Base-by-base conservation (phyloP, 2,888 invertebrate species). In the Melinopterus prodromus region DNA sequence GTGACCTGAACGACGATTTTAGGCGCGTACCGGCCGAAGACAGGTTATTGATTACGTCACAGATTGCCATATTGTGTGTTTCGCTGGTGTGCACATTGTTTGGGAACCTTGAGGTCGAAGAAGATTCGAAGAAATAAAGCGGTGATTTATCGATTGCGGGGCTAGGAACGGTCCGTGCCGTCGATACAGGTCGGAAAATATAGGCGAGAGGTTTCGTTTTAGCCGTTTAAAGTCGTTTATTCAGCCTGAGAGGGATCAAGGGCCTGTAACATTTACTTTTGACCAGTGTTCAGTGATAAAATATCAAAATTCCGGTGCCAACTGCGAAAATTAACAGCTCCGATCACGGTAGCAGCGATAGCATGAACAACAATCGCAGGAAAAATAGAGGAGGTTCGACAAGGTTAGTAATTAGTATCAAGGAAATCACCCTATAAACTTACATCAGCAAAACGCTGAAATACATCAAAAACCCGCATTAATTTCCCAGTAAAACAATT, bases 351-450 rank as follows among this genome's bases (percentile, higher is more conserved):
- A 94, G 92, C 92, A 92, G 90, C 88, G 90, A 87, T 53, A 93
- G 93, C 89, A 94, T 94, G 93, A 96, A 95, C 89, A 96, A 95
- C 89, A 95, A 93, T 90, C 95, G 95, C 91, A 93, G 95, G 91
- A 96, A 96, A 92, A 95, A 93, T 92, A 94, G 96, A 90, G 93
- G 95, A 88, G 94, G 93, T 89, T 92, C 94, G 87, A 92, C 93
- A 88, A 94, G 95, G 94, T 94, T 91, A 90, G 89, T 87, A 82
- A 26, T 26, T 26, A 26, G 26, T 26, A 79, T 12, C 72, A 26
- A 78, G 71, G 38, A 53, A 78, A n/a, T 69, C 26, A 75, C 37
- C 70, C 71, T 78, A 26, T 26, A 78, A 80, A 80, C 74, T 72
- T 77, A 77, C 53, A 7, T 38, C 6, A 16, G 37, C 53, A 53